phyloP scores from a whole-genome alignment of 2,888 invertebrate genomes.

The Biston betularia region DNA sequence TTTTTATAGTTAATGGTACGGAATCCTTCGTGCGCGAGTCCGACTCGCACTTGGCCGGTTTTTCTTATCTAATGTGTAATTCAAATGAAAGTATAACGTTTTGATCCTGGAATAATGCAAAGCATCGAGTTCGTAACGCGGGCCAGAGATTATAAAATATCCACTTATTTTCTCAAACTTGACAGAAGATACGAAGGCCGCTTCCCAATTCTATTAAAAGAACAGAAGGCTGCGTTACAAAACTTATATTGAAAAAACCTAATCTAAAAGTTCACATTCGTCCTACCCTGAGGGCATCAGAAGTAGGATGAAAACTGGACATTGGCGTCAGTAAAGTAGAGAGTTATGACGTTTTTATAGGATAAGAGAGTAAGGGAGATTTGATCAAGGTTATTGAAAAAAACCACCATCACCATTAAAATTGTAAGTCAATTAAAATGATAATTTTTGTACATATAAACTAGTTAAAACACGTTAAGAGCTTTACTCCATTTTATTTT shows the following conservation, averaged over 20 bases:
- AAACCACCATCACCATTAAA: too few relatives aligned
- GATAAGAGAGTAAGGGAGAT: constrained; percentile 28
- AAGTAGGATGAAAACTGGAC: constrained; percentile 37
- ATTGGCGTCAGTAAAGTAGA: constrained; percentile 39
- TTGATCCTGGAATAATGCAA: too few relatives aligned
- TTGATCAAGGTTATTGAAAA: background rate
- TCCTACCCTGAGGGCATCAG: constrained; percentile 37
- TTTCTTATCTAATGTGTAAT: too few relatives aligned
- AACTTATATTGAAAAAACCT: constrained; percentile 46
- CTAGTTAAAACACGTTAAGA: too few relatives aligned
- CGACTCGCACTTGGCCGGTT: too few relatives aligned
- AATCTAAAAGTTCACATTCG: constrained; percentile 44
- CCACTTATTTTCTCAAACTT: constrained; percentile 1
- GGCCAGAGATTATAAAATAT: background rate
- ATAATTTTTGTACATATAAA: too few relatives aligned
- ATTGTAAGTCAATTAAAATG: too few relatives aligned
- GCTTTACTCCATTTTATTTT: too few relatives aligned
- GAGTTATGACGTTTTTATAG: constrained; percentile 44
- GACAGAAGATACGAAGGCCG: constrained; percentile 7
- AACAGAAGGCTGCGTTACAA: constrained; percentile 22
- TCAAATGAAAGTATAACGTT: too few relatives aligned
- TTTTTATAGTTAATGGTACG: too few relatives aligned
- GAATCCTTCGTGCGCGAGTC: too few relatives aligned
- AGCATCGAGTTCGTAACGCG: background rate
- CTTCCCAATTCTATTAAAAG: constrained; percentile 23